phyloP scores from a whole-genome alignment of 2,113 vertebrate species.

The Spea bombifrons region DNA sequence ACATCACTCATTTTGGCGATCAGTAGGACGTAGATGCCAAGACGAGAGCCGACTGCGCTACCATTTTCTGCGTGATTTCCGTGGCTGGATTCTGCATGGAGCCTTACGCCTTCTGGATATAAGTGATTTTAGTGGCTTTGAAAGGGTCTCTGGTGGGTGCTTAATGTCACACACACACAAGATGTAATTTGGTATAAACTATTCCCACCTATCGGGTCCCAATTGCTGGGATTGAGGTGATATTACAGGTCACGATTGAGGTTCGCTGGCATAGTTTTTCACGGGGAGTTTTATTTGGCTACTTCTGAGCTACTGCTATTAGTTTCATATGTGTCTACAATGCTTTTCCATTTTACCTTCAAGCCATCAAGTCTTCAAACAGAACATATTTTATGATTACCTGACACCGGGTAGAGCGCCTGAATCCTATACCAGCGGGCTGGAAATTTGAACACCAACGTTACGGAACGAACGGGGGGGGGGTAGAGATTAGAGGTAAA shows the following conservation, averaged over 20 bases:
- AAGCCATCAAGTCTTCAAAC: constrained; percentile 41
- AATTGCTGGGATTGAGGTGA: constrained; percentile 21
- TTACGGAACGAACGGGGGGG: constrained; percentile 27
- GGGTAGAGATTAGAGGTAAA: constrained; percentile 35
- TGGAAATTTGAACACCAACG: constrained; percentile 43
- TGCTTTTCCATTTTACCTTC: constrained; percentile 42
- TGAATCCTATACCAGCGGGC: constrained; percentile 18
- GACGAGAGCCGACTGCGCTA: constrained; percentile 20
- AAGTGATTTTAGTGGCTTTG: constrained; percentile 33
- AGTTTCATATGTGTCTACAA: constrained; percentile 45
- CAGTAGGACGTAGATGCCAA: constrained; percentile 32
- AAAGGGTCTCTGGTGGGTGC: constrained; percentile 28
- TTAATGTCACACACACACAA: constrained; percentile 42
- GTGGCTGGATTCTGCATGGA: constrained; percentile 19
- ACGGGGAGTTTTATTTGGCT: constrained; percentile 40
- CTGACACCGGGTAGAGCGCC: constrained; percentile 35
- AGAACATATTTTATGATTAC: constrained; percentile 47
- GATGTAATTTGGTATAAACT: constrained; percentile 17
- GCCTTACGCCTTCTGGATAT: constrained; percentile 23
- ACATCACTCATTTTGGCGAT: constrained; percentile 42
- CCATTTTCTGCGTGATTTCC: constrained; percentile 31
- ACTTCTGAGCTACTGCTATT: constrained; percentile 42
- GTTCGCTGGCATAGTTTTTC: constrained; percentile 34
- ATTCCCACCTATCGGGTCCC: constrained; percentile 29
- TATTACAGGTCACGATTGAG: constrained; percentile 45